Base-by-base conservation (phyloP, 2,888 invertebrate genomes). In the Neocrepidodera transversa region DNA sequence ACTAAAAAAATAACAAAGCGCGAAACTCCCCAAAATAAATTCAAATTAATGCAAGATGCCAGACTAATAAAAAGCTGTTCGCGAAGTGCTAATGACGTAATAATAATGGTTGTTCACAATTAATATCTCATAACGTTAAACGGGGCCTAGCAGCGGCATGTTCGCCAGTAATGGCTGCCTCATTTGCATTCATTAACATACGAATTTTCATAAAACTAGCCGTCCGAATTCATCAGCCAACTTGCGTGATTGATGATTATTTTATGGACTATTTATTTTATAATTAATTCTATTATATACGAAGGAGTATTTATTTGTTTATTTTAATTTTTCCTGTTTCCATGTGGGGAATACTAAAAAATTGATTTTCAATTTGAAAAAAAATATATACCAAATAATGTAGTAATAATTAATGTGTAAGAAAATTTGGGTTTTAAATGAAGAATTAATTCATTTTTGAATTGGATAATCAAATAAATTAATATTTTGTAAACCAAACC, bases 31-130 rank as follows among this genome's bases (percentile, higher is more conserved):
- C 54, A 45, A 68, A 68, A 70, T 68, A 64, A 69, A 76, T 75
- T 75, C 71, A 75, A 76, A 75, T 76, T 75, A 75, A 76, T 76
- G 73, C 75, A 66, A 70, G 69, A 69, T 64, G 65, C 62, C 63
- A 67, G 68, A 68, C 70, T 68, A 67, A 71, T 73, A 75, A 75
- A 74, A 75, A 74, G 72, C 72, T 66, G 72, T 69, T 71, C 68
- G 70, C 71, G 70, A 73, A 73, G 76, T 74, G 77, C 78, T 79
- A 79, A 79, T 78, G 79, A 77, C 78, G 74, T 76, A 78, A 78
- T 78, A 78, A 79, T 79, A 76, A 78, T 76, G 76, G 78, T 76
- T 75, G 75, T 77, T 77, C 75, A 76, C 78, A 79, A 79, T 79
- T 79, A 79, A 78, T 79, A 78, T 76, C 77, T 75, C 79, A 74